These are phyloP conservation scores for Hippocampus guttulatus DNA, from an alignment of 2,113 vertebrate genomes.

Conservation along the genomic window DNA sequence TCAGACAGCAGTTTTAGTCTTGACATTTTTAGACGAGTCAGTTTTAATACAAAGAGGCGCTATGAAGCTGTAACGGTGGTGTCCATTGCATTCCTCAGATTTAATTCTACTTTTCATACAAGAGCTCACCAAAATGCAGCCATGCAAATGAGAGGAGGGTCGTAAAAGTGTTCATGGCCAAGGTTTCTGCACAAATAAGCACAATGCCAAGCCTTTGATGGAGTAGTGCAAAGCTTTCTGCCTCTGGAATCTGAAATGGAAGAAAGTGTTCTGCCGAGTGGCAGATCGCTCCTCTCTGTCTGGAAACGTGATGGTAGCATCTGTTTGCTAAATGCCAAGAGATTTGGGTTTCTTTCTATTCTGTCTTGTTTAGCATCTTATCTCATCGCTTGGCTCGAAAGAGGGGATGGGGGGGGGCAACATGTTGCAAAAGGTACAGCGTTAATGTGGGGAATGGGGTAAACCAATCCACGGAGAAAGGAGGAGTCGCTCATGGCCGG, in stretches of 20 bases:
- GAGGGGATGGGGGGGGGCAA: too few relatives aligned
- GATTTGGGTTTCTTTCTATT: neutral
- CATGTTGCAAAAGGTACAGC: neutral
- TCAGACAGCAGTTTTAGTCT: neutral
- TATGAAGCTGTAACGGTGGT: conserved; percentile 9
- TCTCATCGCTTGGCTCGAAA: too few relatives aligned
- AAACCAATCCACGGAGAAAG: neutral
- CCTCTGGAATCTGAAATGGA: neutral
- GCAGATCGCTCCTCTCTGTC: neutral
- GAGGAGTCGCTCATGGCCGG: neutral
- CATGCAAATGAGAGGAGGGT: neutral
- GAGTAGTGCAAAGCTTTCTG: neutral
- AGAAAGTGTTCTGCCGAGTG: neutral
- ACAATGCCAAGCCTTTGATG: neutral
- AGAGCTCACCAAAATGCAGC: neutral
- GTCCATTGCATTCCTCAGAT: neutral
- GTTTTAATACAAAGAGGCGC: neutral
- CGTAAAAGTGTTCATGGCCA: neutral
- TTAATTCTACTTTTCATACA: neutral
- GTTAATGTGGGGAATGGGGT: neutral
- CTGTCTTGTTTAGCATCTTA: neutral
- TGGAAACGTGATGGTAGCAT: neutral
- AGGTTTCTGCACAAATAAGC: neutral
- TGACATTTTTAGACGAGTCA: conserved; percentile 23
- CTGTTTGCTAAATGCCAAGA: neutral